Percentiles rank a stretch among this genome's conserved stretches.
phyloP scores from a whole-genome alignment of 1,140 invertebrate species.

The Bombus pyrosoma region DNA sequence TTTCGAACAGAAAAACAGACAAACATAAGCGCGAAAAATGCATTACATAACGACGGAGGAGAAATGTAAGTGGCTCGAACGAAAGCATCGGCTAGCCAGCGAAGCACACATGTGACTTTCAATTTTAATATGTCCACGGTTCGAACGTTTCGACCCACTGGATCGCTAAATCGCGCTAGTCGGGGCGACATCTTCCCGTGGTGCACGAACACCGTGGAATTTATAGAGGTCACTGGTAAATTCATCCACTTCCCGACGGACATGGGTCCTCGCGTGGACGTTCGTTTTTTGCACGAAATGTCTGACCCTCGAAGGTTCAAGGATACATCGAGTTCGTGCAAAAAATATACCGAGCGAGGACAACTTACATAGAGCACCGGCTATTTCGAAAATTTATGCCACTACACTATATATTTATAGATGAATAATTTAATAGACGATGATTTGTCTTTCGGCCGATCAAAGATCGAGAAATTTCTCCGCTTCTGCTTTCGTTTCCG shows the following conservation, averaged over 20 bases:
- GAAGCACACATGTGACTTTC: conserved; percentile 16
- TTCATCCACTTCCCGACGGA: neutral
- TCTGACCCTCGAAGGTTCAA: neutral
- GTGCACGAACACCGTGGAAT: neutral
- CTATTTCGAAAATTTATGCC: neutral
- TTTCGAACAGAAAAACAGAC: neutral
- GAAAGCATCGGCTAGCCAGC: neutral
- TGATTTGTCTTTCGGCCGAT: conserved; percentile 2
- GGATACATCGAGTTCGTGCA: neutral
- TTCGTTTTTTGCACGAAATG: neutral
- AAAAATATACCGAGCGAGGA: neutral
- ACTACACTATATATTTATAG: too few species aligned
- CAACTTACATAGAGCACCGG: neutral
- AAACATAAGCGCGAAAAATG: neutral
- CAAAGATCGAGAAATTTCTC: conserved; percentile 9
- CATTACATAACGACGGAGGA: neutral
- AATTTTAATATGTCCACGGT: neutral
- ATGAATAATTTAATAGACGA: neutral
- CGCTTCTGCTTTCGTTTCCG: neutral
- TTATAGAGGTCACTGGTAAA: conserved; percentile 10
- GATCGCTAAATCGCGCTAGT: neutral
- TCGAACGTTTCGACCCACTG: neutral
- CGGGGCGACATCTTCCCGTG: neutral
- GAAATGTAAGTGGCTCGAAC: neutral
- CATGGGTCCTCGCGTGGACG: neutral